A percentile compares a stretch with the other conserved stretches of the same genome.
These are phyloP conservation scores for Nasonovia ribisnigri DNA, from an alignment of 2,888 invertebrate genomes.

Conservation along the genomic window DNA sequence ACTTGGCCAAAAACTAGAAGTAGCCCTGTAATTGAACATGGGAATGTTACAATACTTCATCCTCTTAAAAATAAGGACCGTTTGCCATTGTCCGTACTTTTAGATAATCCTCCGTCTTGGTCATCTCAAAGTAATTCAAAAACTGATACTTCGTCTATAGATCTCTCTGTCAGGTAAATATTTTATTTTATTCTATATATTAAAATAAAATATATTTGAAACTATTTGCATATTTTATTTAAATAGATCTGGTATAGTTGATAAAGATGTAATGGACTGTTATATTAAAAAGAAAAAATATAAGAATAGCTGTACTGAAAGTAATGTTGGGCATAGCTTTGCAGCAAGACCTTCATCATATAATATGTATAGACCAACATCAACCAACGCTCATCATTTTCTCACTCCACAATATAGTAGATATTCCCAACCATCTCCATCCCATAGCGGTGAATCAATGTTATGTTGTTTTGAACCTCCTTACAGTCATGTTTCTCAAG, in stretches of 20 bases:
- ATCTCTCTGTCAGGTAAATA: conserved; percentile 66
- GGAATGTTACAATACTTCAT: conserved; percentile 85
- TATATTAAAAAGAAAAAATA: conserved; percentile 75
- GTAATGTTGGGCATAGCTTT: conserved; percentile 70
- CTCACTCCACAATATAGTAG: conserved; percentile 70
- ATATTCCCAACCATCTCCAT: conserved; percentile 70
- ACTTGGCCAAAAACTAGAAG: conserved; percentile 93
- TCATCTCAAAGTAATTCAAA: conserved; percentile 62
- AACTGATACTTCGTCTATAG: conserved; percentile 62
- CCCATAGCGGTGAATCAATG: conserved; percentile 75
- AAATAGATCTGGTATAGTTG: conserved; percentile 65
- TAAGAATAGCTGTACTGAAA: conserved; percentile 76
- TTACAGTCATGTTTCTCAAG: conserved; percentile 71
- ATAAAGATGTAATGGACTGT: conserved; percentile 75
- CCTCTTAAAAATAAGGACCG: conserved; percentile 82
- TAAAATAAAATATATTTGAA: neutral
- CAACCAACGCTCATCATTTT: conserved; percentile 71
- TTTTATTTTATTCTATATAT: neutral
- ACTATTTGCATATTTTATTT: neutral
- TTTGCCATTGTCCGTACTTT: conserved; percentile 78
- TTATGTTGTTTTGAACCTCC: conserved; percentile 76
- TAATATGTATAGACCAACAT: conserved; percentile 71
- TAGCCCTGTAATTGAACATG: conserved; percentile 79
- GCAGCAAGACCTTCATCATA: conserved; percentile 71
- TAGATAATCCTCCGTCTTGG: conserved; percentile 70